Percentiles rank a stretch among this genome's conserved stretches.
These are phyloP conservation scores for Erannis defoliaria DNA, from an alignment of 2,888 invertebrate species.

Conservation along the genomic window DNA sequence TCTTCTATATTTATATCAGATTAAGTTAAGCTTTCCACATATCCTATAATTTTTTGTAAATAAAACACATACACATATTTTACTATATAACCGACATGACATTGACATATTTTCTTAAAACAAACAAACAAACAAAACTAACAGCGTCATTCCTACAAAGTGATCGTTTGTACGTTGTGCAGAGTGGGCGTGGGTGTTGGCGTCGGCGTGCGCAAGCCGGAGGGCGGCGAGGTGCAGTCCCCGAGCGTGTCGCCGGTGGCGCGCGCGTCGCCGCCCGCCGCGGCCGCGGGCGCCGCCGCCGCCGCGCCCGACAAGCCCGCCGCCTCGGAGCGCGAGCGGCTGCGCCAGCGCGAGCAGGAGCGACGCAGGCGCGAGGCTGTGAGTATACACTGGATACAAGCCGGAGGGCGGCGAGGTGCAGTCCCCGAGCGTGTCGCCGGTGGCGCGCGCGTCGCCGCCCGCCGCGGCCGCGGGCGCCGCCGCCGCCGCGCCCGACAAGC, in stretches of 20 bases:
- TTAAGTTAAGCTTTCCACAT: too few species aligned
- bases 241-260: slow-evolving; percentile 77
- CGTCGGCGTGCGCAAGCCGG: slow-evolving; percentile 63
- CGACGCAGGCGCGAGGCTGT: slow-evolving; percentile 96
- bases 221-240: slow-evolving; percentile 33
- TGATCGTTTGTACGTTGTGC: background rate
- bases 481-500: slow-evolving; percentile 72
- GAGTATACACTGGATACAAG: slow-evolving; percentile 77
- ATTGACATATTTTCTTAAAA: too few species aligned
- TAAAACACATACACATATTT: too few species aligned
- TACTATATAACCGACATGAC: too few species aligned
- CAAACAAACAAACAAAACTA: too few species aligned
- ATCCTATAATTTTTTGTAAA: too few species aligned
- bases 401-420: slow-evolving; percentile 70
- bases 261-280: slow-evolving; percentile 72
- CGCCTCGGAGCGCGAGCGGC: slow-evolving; percentile 93
- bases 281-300: slow-evolving; percentile 71
- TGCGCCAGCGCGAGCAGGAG: slow-evolving; percentile 95
- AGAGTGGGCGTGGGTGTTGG: slow-evolving; percentile 36
- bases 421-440: slow-evolving; percentile 76
- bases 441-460: slow-evolving; percentile 74
- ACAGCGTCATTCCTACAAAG: too few species aligned
- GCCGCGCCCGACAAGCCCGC: slow-evolving; percentile 82
- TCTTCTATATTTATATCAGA: too few species aligned
- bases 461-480: slow-evolving; percentile 73